Evolutionary conservation across 2,888 invertebrate species (phyloP), one percentile per base, ranked within the genome.

Genomic region (Rotaria macrura): DNA sequence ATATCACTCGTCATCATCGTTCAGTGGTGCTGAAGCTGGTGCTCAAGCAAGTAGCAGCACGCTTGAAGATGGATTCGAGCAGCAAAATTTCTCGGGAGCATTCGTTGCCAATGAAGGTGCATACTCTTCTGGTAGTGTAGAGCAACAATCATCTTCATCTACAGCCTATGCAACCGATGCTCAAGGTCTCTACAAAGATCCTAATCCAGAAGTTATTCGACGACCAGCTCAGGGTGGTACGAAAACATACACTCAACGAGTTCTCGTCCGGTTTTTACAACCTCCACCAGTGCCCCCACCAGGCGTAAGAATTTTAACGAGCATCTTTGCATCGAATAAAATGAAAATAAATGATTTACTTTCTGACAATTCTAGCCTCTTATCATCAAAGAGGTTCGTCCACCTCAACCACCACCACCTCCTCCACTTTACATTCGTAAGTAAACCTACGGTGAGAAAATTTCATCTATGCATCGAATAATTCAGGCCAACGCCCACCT

Each of bases 401-500:
- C 79, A 23, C 79, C 79, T 12, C 79, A 79, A 40, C 79, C 79
- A 40, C 79, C 79, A n/a, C 79, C 79, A 79, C 79, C 79, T 43
- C 79, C 79, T n/a, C 79, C 79, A n/a, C 79, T 79, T 40, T 79
- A 79, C 14, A 79, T 79, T 1, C 79, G 79, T 79, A 43, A 14
- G 79, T 79, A 79, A 12, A 40, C 12, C 2, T 40, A 9, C 5
- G 4, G 0, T n/a, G 25, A 0, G 14, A 20, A 79, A 25, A 79
- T 43, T 25, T 72, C 12, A n/a, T n/a, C 7, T 34, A 17, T 65
- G 20, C 5, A 17, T 72, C n/a, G 6, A 7, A 34, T 72, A 0
- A 38, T 25, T 52, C 74, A 40, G 55, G 85, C n/a, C 85, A 85
- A 72, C 85, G 84, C 7, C 85, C 85, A 34, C 29, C 84, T 10